Conservation (phyloP, 1,140 invertebrate genomes). For the Marisa cornuarietis region DNA sequence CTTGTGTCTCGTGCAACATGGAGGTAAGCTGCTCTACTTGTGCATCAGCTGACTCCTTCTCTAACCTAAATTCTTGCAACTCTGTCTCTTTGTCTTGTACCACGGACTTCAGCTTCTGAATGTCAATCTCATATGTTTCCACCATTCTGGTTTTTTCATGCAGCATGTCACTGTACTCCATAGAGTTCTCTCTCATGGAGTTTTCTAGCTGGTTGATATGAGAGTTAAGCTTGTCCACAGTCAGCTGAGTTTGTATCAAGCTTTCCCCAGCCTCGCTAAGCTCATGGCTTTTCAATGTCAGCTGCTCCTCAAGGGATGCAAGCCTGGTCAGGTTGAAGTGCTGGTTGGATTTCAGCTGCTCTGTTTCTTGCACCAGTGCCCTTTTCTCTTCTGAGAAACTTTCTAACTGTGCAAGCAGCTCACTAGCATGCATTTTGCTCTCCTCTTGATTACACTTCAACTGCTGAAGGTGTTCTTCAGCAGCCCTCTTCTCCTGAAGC, state of each 20-base stretch:
- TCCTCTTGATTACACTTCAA: slow-evolving; percentile 12
- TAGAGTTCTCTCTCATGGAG: background rate
- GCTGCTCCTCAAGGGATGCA: slow-evolving; percentile 7
- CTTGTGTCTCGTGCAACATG: background rate
- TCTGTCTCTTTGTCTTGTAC: slow-evolving; percentile 8
- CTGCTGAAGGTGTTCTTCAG: slow-evolving; percentile 14
- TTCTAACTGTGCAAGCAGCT: slow-evolving; percentile 20
- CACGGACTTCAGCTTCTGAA: slow-evolving; percentile 3
- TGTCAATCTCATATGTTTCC: slow-evolving; percentile 10
- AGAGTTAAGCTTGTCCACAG: slow-evolving; percentile 8
- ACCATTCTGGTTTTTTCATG: slow-evolving; percentile 6
- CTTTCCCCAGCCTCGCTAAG: slow-evolving; percentile 6
- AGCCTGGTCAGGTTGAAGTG: background rate
- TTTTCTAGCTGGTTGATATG: slow-evolving; percentile 6
- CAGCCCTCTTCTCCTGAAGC: slow-evolving; percentile 18
- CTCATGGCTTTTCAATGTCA: background rate
- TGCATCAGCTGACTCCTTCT: slow-evolving; percentile 11
- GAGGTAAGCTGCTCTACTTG: background rate
- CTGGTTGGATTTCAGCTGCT: slow-evolving; percentile 3
- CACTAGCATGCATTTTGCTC: slow-evolving; percentile 19
- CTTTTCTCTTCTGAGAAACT: background rate
- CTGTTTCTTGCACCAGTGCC: background rate
- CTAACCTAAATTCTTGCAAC: background rate
- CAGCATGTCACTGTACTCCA: background rate
- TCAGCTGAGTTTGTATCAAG: background rate